Conservation (phyloP, 2,113 vertebrate genomes). For the Gallinago paraguaiae region DNA sequence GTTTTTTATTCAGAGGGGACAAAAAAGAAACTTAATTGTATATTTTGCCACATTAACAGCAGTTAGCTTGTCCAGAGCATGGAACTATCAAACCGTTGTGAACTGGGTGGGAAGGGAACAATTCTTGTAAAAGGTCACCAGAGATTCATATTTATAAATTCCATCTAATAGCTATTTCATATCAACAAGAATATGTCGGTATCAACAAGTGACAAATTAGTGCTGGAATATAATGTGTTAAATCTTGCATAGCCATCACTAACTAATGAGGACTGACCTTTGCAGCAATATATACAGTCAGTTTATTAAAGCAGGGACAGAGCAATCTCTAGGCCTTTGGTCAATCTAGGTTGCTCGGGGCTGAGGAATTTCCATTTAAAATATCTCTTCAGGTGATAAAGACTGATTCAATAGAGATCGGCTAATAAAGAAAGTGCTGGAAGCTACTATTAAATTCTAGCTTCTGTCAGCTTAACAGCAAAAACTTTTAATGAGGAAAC, state of each 20-base stretch:
- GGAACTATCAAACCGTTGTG: neutral
- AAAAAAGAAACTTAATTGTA: neutral
- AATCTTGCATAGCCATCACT: constrained; percentile 13
- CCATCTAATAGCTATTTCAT: neutral
- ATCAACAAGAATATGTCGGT: neutral
- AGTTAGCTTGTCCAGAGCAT: neutral
- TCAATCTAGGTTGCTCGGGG: constrained; percentile 75
- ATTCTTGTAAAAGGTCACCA: neutral
- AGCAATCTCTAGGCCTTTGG: constrained; percentile 63
- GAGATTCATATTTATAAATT: neutral
- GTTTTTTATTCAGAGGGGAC: neutral
- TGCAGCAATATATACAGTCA: constrained; percentile 55
- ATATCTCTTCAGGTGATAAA: constrained; percentile 76
- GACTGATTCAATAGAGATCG: constrained; percentile 69
- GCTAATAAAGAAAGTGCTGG: constrained; percentile 68
- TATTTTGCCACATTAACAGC: neutral
- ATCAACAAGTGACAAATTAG: constrained; percentile 27
- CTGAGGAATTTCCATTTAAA: constrained; percentile 78
- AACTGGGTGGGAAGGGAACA: neutral
- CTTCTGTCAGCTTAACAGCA: constrained; percentile 71
- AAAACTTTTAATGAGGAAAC: constrained; percentile 76
- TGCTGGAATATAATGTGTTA: constrained; percentile 36
- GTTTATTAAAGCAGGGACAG: constrained; percentile 70
- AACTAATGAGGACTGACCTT: constrained; percentile 70
- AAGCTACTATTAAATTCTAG: constrained; percentile 70